These are phyloP conservation scores for Rhabdophis nuchalis DNA, from an alignment of 2,797 vertebrate species.

Conservation along the genomic window DNA sequence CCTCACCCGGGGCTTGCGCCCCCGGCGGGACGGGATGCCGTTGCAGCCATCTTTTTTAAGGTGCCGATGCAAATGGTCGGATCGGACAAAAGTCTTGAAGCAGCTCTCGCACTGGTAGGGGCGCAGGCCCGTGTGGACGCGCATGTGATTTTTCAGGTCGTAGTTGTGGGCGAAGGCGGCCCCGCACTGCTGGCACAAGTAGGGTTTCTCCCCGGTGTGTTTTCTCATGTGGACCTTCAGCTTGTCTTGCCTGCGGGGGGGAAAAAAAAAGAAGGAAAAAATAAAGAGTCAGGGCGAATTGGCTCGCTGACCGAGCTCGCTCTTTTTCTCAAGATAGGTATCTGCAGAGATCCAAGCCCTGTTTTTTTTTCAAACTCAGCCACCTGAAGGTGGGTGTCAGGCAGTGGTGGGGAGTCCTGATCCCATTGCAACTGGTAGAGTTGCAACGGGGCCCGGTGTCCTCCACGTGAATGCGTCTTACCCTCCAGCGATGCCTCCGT, in stretches of 20 bases:
- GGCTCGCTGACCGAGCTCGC: not conserved
- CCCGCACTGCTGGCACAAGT: slow-evolving; percentile 94
- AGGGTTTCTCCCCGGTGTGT: slow-evolving; percentile 98
- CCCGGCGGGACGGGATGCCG: slow-evolving; percentile 87
- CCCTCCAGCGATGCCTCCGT: too few relatives aligned
- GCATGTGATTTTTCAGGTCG: slow-evolving; percentile 99
- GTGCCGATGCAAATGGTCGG: slow-evolving; percentile 96
- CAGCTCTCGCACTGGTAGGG: slow-evolving; percentile 98
- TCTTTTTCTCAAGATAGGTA: not conserved
- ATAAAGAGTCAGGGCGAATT: not conserved
- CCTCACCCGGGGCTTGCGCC: slow-evolving; percentile 86
- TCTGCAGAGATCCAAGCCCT: not conserved
- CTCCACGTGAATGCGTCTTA: too few relatives aligned
- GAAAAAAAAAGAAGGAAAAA: not conserved
- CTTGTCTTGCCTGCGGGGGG: slow-evolving; percentile 89
- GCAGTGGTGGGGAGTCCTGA: too few relatives aligned
- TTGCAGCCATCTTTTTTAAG: slow-evolving; percentile 99
- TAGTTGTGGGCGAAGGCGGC: slow-evolving; percentile 98
- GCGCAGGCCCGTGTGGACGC: slow-evolving; percentile 95
- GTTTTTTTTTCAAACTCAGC: not conserved
- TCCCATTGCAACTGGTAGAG: too few relatives aligned
- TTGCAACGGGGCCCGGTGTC: too few relatives aligned
- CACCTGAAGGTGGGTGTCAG: not conserved
- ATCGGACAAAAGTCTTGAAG: slow-evolving; percentile 97
- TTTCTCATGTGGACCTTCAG: slow-evolving; percentile 99